Evolutionary conservation across 1,140 invertebrate species (phyloP), one percentile per base, ranked within the genome.

Genomic region (Acromyrmex heyeri): DNA sequence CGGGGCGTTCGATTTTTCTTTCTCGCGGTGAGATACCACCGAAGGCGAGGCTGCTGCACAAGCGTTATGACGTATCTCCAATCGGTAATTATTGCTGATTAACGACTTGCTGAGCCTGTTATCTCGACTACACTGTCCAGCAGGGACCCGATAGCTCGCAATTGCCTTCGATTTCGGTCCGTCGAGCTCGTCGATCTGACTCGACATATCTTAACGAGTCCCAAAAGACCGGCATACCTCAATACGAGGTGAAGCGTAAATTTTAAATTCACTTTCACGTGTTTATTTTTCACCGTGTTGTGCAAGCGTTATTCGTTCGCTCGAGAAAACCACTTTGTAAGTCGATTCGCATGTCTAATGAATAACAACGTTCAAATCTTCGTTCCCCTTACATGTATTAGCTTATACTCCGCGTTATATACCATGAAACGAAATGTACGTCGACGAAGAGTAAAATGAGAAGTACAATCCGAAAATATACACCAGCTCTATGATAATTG

Each of bases 71-170:
- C 91, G 89, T 92, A 93, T 94, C 92, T 92, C 72, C 87, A 86
- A 94, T 93, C 93, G 91, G 92, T 92, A 93, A 94, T 93, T 93
- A 93, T 93, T 89, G 88, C 91, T 94, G 93, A 94, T 94, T 94
- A 94, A 94, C 93, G 93, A 93, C 89, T 89, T 70, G 86, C 86
- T 79, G 85, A 75, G 44, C 76, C 86, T 88, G 90, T 92, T 93
- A 92, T 92, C 87, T 93, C 70, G 38, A 48, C 65, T 24, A 73
- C 87, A 88, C 90, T 81, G 91, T 86, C 27, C 70, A 77, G 55
- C 86, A 70, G 69, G 67, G 64, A 59, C 78, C 83, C 79, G 88
- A 92, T 93, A 91, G 87, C 78, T 79, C 67, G 48, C 65, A 67
- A 90, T 90, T 81, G 59, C 64, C 44, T 72, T 76, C 73, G 81